Evolutionary conservation across 2,797 vertebrate species (phyloP), one percentile per base, ranked within the genome.

Genomic region (Diceros bicornis): DNA sequence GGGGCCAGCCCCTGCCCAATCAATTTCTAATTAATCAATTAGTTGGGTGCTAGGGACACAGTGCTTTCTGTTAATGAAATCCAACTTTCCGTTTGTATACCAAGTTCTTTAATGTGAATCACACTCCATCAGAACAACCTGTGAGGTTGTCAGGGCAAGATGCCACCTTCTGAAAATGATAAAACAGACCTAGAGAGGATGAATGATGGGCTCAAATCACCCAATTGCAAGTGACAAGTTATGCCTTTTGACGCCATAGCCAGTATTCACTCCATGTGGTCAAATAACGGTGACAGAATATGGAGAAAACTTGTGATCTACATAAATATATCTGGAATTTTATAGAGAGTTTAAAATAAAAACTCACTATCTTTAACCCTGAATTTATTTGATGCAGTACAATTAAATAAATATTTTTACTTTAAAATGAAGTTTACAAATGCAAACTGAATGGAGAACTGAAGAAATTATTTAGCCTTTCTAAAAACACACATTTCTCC

Each of bases 321-420:
- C 7, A 23, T 27, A 87, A 93, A 64, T 27, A n/a, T 13, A 81
- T 61, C n/a, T 92, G 72, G n/a, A 41, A 14, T 78, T 83, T 86
- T n/a, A 86, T 4, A 72, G 8, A 57, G 20, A 93, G 52, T 50
- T 71, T 69, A 83, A 74, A 93, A 83, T 81, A 79, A 95, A 88
- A 91, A 61, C 25, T 44, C 47, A 52, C 44, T 64, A 41, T 74
- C 5, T 82, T 78, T 85, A 89, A 47, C 21, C 14, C n/a, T 62
- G n/a, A 84, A 41, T 69, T 37, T 55, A 71, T 75, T 84, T 66
- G n/a, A 71, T 52, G 10, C 32, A 61, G 32, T 79, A 55, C 4
- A 85, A 86, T 44, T 41, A 74, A 71, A 27, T 55, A 59, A 74
- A 50, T 32, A 23, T 18, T 85, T 50, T 79, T 72, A 64, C 18